phyloP scores from a whole-genome alignment of 2,888 invertebrate genomes.

The Orthonychiurus folsomi region DNA sequence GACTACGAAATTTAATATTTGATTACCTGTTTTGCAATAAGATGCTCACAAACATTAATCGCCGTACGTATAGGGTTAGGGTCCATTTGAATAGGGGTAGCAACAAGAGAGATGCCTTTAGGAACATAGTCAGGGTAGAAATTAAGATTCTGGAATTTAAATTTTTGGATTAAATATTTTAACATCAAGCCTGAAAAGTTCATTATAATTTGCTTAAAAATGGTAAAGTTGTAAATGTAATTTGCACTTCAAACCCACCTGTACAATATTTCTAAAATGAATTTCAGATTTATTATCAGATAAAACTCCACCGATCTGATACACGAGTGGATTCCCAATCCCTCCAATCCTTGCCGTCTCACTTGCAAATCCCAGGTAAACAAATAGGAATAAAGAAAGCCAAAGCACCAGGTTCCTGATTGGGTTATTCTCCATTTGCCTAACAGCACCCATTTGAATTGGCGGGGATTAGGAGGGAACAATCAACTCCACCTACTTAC shows the following conservation, averaged over 20 bases:
- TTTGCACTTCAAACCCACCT: conserved; percentile 53
- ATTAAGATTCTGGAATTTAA: conserved; percentile 72
- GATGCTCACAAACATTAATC: conserved; percentile 80
- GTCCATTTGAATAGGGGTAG: conserved; percentile 84
- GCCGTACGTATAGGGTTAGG: conserved; percentile 92
- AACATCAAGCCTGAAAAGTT: too few species aligned
- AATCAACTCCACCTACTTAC: too few species aligned
- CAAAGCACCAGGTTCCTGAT: too few species aligned
- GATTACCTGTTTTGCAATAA: conserved; percentile 71
- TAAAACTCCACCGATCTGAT: conserved; percentile 86
- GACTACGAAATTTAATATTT: neutral
- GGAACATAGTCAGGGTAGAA: conserved; percentile 74
- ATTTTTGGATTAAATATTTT: too few species aligned
- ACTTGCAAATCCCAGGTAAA: neutral
- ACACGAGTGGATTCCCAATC: conserved; percentile 56
- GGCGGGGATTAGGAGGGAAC: too few species aligned
- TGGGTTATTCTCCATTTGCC: too few species aligned
- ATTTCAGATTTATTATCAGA: conserved; percentile 70
- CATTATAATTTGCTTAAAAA: conserved; percentile 9
- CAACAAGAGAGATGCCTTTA: conserved; percentile 74
- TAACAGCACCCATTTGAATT: too few species aligned
- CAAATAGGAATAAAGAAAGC: neutral
- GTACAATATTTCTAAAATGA: conserved; percentile 73
- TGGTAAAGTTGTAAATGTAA: conserved; percentile 1
- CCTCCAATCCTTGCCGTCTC: conserved; percentile 2